A percentile compares a stretch with the other conserved stretches of the same genome.
Conservation (phyloP, 2,888 invertebrate genomes). For the Amphipoea lucens region DNA sequence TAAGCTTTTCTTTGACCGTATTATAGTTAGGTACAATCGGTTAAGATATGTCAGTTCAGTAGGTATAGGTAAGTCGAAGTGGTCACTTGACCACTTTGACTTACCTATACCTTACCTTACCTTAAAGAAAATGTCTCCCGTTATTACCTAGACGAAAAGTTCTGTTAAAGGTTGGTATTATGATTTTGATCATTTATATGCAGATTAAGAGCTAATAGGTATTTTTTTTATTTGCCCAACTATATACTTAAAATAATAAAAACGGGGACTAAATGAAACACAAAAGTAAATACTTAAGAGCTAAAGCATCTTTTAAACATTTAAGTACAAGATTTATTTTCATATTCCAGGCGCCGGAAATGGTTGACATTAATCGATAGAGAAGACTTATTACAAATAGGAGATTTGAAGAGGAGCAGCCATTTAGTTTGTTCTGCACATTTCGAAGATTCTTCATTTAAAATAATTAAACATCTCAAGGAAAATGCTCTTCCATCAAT, state of each 20-base stretch:
- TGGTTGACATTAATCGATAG: conserved; percentile 1
- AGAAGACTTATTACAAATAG: neutral
- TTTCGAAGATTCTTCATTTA: conserved; percentile 8
- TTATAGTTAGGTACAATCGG: neutral
- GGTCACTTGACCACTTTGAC: too few relatives aligned
- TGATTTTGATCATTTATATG: too few relatives aligned
- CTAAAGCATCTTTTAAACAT: too few relatives aligned
- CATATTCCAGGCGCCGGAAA: conserved; percentile 2
- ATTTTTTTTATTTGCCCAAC: too few relatives aligned
- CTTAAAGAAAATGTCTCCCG: too few relatives aligned
- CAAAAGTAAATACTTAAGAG: neutral
- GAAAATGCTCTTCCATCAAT: neutral
- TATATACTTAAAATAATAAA: neutral
- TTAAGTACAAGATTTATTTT: neutral
- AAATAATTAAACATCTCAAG: conserved; percentile 8
- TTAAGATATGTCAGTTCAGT: too few relatives aligned
- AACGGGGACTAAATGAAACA: neutral
- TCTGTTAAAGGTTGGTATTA: too few relatives aligned
- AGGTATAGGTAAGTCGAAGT: too few relatives aligned
- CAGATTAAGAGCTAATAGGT: neutral
- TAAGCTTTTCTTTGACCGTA: neutral
- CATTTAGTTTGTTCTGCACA: conserved; percentile 3
- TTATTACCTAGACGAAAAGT: too few relatives aligned
- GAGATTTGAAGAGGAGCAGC: conserved; percentile 4
- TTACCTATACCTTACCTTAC: too few relatives aligned